phyloP scores from a whole-genome alignment of 2,888 invertebrate genomes.

The Chaetogeoica ovagalla region DNA sequence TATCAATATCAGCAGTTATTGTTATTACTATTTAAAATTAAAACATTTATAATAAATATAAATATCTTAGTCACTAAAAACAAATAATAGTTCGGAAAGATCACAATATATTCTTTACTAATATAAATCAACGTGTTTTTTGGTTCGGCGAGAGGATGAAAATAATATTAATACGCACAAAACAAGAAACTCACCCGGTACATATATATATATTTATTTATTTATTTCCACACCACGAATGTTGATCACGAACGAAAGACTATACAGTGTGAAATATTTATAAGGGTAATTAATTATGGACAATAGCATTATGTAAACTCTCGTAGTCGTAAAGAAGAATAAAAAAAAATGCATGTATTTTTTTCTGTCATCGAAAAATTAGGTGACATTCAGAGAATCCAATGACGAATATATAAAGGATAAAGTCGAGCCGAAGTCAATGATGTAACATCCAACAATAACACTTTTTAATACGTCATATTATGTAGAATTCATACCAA shows the following conservation, averaged over 20 bases:
- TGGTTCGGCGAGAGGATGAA: background rate
- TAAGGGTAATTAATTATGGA: constrained; percentile 44
- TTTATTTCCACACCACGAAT: constrained; percentile 43
- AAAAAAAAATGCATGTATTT: background rate
- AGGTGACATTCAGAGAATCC: constrained; percentile 33
- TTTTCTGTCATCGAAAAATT: constrained; percentile 30
- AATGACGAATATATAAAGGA: background rate
- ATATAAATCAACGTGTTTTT: too few relatives aligned
- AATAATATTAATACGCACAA: constrained; percentile 8
- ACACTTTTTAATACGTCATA: background rate
- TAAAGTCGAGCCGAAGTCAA: constrained; percentile 5
- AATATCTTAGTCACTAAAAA: too few relatives aligned
- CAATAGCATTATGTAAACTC: constrained; percentile 49
- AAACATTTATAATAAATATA: too few relatives aligned
- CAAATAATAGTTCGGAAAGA: background rate
- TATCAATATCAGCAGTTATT: too few relatives aligned
- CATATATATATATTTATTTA: background rate
- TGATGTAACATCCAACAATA: constrained; percentile 28
- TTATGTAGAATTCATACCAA: background rate
- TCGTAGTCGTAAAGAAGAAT: constrained; percentile 31
- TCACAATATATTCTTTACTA: background rate
- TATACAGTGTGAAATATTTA: background rate
- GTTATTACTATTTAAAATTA: too few relatives aligned
- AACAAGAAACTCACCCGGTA: constrained; percentile 23
- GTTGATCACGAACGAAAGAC: constrained; percentile 42